Percentiles rank a stretch among this genome's conserved stretches.
phyloP scores from a whole-genome alignment of 2,888 invertebrate genomes.

The Melangyna quadrimaculata region DNA sequence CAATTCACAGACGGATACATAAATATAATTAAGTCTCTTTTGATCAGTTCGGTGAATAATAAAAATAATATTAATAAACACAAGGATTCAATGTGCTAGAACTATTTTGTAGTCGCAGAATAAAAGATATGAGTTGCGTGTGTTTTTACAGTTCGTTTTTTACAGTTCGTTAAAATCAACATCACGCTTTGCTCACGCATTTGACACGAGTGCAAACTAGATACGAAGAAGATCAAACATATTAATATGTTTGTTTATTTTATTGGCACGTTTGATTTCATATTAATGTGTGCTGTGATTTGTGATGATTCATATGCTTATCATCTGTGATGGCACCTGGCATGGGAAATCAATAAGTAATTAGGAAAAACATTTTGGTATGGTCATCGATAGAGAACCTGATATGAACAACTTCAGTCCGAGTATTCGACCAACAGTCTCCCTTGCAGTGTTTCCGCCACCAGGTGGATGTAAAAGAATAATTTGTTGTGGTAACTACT shows the following conservation, averaged over 20 bases:
- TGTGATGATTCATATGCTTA: too few relatives aligned
- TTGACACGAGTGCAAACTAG: conserved; percentile 2
- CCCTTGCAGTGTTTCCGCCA: too few relatives aligned
- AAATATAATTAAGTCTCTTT: conserved; percentile 47
- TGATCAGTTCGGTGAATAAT: conserved; percentile 40
- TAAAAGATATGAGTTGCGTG: conserved; percentile 15
- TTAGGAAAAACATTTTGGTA: too few relatives aligned
- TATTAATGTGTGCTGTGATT: too few relatives aligned
- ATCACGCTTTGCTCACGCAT: neutral
- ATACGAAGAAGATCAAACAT: neutral
- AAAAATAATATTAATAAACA: conserved; percentile 53
- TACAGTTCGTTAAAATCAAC: neutral
- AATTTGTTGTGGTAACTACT: too few relatives aligned
- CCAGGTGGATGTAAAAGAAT: too few relatives aligned
- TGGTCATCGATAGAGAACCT: too few relatives aligned
- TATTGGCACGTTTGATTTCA: too few relatives aligned
- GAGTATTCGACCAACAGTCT: too few relatives aligned
- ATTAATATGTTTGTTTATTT: neutral
- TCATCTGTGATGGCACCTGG: too few relatives aligned
- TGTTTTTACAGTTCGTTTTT: neutral
- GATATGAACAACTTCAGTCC: too few relatives aligned
- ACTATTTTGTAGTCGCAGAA: conserved; percentile 25
- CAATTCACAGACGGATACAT: conserved; percentile 48
- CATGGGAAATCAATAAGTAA: too few relatives aligned
- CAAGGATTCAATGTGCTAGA: conserved; percentile 50